Base-by-base conservation (phyloP, 2,113 vertebrate species). In the Nesogale talazaci region DNA sequence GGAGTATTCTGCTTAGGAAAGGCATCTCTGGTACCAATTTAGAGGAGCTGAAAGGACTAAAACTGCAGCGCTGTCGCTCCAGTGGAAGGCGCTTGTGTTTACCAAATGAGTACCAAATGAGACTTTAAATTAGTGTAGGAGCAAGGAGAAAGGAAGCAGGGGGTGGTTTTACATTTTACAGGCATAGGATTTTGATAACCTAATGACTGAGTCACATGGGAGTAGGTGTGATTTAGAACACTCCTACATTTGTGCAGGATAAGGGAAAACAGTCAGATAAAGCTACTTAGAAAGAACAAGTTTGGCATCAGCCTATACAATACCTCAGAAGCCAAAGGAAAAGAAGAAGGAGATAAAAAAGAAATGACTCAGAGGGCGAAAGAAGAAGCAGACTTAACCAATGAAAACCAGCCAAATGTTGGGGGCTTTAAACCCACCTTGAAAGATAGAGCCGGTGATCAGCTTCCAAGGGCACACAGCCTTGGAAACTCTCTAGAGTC, bases 271-370 rank as follows among this genome's bases (percentile, higher is more conserved):
- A 57, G 38, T 59, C 36, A 69, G 42, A 83, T 56, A 77, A 84
- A 86, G 61, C 2, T 56, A 31, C 29, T 38, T n/a, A 27, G 61
- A 25, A 83, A 52, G 23, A 84, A 7, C 27, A 42, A 77, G 38
- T 74, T 91, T 61, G 56, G 42, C 94, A 56, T 83, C 61, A 25
- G 22, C 10, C 40, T 38, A 42, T 16, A 42, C 56, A 70, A 7
- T 63, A 81, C 76, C 11, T 89, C 38, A 83, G 59, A 90, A 79
- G 40, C 46, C 57, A 88, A 84, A 63, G 22, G 31, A 80, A 15
- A 27, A 94, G 57, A 92, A 89, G 46, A 89, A 93, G n/a, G 61
- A 56, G 36, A n/a, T 52, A 72, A 83, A 82, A 92, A 96, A 93
- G 36, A 90, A 93, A 79, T 70, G 56, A 61, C 34, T 83, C 12